Percentiles rank a stretch among this genome's conserved stretches.
Conservation (phyloP, 30 jellyfish, hydroid and myxozoan genomes). For the Mastigias papua region DNA sequence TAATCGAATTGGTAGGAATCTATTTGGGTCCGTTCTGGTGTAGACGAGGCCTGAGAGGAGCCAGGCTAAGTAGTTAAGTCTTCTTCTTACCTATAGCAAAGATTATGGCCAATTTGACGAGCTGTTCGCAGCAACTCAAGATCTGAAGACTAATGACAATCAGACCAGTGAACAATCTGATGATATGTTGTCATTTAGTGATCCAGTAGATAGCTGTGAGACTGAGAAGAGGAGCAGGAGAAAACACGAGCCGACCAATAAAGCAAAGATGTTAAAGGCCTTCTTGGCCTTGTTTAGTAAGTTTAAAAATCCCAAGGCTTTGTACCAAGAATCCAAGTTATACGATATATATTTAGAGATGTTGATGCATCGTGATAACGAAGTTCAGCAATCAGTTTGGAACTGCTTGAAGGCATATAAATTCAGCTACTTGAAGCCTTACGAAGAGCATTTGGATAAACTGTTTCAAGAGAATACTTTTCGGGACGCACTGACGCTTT, state of each 20-base stretch:
- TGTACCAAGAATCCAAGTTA: slow-evolving; percentile 62
- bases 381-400: slow-evolving; percentile 65
- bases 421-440: slow-evolving; percentile 81
- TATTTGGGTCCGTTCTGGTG: neutral
- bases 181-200: neutral
- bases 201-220: neutral
- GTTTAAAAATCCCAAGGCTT: slow-evolving; percentile 84
- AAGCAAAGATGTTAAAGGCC: slow-evolving; percentile 65
- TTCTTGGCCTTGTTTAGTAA: slow-evolving; percentile 53
- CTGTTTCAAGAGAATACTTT: slow-evolving; percentile 83
- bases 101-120: slow-evolving; percentile 65
- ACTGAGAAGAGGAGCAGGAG: neutral
- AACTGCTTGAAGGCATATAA: slow-evolving; percentile 83
- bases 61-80: neutral
- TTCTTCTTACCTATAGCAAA: slow-evolving; percentile 2
- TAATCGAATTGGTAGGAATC: neutral
- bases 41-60: neutral
- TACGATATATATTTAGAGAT: slow-evolving; percentile 60
- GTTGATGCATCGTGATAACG: slow-evolving; percentile 77
- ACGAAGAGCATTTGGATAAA: slow-evolving; percentile 79
- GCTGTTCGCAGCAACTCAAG: slow-evolving; percentile 61
- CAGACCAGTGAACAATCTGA: slow-evolving; percentile 4
- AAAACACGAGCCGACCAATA: slow-evolving; percentile 18
- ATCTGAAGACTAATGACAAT: slow-evolving; percentile 11
- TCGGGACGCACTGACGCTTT: slow-evolving; percentile 74